Evolutionary conservation across 2,888 invertebrate genomes (phyloP), one percentile per base, ranked within the genome.

Genomic region (Pandemis corylana): DNA sequence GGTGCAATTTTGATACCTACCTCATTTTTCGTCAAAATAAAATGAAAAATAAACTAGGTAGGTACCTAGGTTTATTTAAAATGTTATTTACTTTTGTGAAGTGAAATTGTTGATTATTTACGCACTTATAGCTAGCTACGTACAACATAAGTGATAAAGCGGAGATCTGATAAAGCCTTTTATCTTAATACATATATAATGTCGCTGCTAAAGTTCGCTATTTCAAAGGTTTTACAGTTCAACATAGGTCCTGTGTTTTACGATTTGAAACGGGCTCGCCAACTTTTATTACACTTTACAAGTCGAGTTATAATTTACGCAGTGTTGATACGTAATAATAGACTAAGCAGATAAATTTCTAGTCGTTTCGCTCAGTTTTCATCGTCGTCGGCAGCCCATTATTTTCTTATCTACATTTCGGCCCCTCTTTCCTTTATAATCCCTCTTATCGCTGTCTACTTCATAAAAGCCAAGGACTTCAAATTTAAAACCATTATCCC

Each of bases 331-430:
- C 78, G 78, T 79, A 76, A 82, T 79, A 81, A 83, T 82, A 78
- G 78, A 72, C 72, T 77, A 68, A 74, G 74, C 74, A 80, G 81
- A 83, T 82, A 83, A 84, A 84, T 81, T 83, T 82, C 78, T 80
- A 80, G 82, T 82, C 83, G 81, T 84, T 85, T 82, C 82, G 82
- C 85, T 83, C 83, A 83, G 83, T 87, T 90, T 90, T 90, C 88
- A 88, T 86, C 86, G 85, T 81, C 82, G 81, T 85, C 86, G 85
- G 82, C 81, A 80, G 80, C 82, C 87, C 87, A 89, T 93, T 91
- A 91, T 89, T 89, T 84, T 81, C 87, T 92, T 91, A 91, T 92
- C 91, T 88, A 80, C 83, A 84, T 84, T 89, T 88, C 87, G 85
- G 83, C 89, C 87, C 87, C 85, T 86, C 85, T 85, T 88, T 86